These are phyloP conservation scores for Apamea crenata DNA, from an alignment of 2,888 invertebrate species.

Conservation along the genomic window DNA sequence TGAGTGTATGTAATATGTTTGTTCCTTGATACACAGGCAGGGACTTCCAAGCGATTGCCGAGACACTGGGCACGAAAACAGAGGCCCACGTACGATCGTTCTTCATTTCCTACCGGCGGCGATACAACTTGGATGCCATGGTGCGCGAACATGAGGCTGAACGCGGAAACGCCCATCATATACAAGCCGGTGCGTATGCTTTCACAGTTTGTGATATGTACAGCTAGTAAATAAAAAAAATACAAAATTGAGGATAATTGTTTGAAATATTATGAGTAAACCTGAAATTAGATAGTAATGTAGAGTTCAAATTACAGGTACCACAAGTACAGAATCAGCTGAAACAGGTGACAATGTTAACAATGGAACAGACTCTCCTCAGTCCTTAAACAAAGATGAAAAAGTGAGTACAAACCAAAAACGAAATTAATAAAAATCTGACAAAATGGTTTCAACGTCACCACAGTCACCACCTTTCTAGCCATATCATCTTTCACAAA, in stretches of 20 bases:
- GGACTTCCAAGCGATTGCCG: constrained; percentile 98
- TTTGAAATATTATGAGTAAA: background rate
- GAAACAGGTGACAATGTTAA: constrained; percentile 83
- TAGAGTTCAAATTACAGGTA: constrained; percentile 70
- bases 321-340: constrained; percentile 82
- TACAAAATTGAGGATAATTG: no score
- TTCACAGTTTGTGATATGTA: no score
- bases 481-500: background rate
- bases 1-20: background rate
- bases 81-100: constrained; percentile 98
- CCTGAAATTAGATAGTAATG: constrained; percentile 5
- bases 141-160: constrained; percentile 96
- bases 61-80: constrained; percentile 98
- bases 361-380: constrained; percentile 84
- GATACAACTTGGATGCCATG: constrained; percentile 96
- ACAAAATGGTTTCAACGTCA: background rate
- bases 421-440: background rate
- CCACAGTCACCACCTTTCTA: background rate
- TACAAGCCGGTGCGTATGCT: constrained; percentile 82
- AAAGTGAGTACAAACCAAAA: constrained; percentile 75
- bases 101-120: constrained; percentile 97
- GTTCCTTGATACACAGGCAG: constrained; percentile 88
- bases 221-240: background rate
- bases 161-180: constrained; percentile 90
- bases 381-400: constrained; percentile 82